A percentile compares a stretch with the other conserved stretches of the same genome.
phyloP scores from a whole-genome alignment of 23 tunicate species.

The Trididemnum miniatum region DNA sequence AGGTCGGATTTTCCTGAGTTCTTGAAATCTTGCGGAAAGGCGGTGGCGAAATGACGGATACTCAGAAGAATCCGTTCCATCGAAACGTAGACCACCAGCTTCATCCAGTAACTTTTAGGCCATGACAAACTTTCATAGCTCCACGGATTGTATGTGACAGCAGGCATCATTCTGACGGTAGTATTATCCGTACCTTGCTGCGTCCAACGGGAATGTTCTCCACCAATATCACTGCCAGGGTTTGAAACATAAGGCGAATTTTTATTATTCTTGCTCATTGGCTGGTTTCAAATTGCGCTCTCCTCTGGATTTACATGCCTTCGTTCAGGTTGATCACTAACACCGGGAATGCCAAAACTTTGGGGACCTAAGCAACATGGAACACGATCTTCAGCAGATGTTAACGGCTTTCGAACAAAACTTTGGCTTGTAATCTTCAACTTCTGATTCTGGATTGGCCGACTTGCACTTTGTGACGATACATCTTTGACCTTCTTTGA shows the following conservation, averaged over 20 bases:
- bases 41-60: background rate
- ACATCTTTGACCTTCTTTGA: background rate
- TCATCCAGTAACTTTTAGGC: background rate
- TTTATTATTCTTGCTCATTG: background rate
- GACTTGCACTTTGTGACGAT: background rate
- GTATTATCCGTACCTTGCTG: background rate
- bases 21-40: background rate
- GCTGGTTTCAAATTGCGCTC: background rate
- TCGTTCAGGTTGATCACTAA: background rate
- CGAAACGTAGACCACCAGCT: slow-evolving; percentile 10
- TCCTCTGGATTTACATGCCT: background rate
- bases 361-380: background rate
- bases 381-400: background rate
- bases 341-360: background rate
- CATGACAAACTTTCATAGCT: background rate
- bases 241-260: background rate
- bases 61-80: background rate
- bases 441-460: background rate
- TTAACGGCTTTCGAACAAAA: background rate
- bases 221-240: background rate
- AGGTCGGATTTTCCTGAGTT: background rate
- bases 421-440: background rate
- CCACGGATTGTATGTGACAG: slow-evolving; percentile 1
- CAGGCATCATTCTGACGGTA: background rate
- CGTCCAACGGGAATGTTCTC: background rate